Evolutionary conservation across 2,113 vertebrate species (phyloP).

Genomic region (Saccopteryx leptura): DNA sequence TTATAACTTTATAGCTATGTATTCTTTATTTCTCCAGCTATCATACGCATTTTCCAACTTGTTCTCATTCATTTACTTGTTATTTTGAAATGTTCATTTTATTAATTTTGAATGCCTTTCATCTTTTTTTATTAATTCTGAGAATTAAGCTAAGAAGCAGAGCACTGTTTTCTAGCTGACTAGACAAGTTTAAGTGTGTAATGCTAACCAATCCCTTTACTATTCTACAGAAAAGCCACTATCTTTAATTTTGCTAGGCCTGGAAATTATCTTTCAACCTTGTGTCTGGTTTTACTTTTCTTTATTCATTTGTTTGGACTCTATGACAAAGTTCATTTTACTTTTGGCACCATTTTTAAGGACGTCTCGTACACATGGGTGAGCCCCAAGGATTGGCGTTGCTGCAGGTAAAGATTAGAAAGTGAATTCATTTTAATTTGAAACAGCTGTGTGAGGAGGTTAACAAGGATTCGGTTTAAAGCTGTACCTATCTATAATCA

Average conservation of each 20-base stretch:
- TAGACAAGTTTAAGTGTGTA: neutral
- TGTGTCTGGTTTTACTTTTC: constrained; percentile 76
- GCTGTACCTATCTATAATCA: constrained; percentile 72
- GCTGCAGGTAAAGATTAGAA: constrained; percentile 74
- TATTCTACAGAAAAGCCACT: constrained; percentile 27
- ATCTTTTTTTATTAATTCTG: neutral
- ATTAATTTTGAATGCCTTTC: constrained; percentile 8
- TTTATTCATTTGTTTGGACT: constrained; percentile 69
- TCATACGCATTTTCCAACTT: neutral
- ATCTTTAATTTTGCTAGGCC: constrained; percentile 52
- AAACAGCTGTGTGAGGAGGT: constrained; percentile 77
- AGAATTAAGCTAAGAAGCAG: constrained; percentile 16
- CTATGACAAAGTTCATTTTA: constrained; percentile 53
- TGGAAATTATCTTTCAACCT: constrained; percentile 78
- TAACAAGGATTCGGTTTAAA: constrained; percentile 46
- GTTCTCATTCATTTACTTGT: neutral
- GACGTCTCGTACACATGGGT: neutral
- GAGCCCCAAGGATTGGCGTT: constrained; percentile 61
- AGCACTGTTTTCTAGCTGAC: neutral
- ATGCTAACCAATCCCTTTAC: neutral
- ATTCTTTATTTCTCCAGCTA: neutral
- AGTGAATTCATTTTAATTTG: constrained; percentile 71
- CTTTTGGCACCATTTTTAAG: constrained; percentile 71
- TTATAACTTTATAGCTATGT: neutral
- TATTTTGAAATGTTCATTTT: constrained; percentile 48